phyloP scores from a whole-genome alignment of 2,113 vertebrate species.

The Pterocles burchelli region DNA sequence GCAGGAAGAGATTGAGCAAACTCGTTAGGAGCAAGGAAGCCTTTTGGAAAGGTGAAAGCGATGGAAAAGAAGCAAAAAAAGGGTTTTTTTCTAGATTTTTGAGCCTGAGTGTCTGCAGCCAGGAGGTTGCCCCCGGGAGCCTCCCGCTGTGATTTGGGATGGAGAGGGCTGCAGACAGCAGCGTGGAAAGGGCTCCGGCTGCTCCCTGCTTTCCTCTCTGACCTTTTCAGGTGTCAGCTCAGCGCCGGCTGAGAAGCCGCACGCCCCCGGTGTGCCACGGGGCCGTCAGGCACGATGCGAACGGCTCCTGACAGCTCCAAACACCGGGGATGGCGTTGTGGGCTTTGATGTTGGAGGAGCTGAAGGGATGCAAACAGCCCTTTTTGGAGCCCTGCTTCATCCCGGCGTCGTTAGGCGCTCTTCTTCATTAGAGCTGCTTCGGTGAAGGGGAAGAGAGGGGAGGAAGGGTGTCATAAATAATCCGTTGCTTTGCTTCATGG shows the following conservation, averaged over 20 bases:
- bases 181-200: background rate
- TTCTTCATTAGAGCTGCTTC: background rate
- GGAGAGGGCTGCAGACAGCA: background rate
- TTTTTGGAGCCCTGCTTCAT: background rate
- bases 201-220: background rate
- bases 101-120: rapidly evolving
- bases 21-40: background rate
- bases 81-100: background rate
- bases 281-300: background rate
- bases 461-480: background rate
- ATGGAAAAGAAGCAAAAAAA: background rate
- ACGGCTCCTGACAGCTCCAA: background rate
- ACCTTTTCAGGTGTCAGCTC: background rate
- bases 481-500: background rate
- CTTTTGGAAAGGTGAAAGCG: background rate
- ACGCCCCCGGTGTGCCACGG: background rate
- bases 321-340: background rate
- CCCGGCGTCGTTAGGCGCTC: background rate
- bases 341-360: background rate
- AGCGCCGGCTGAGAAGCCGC: rapidly evolving
- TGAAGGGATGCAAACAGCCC: background rate
- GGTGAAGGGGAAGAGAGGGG: background rate
- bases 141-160: background rate
- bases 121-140: background rate
- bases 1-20: background rate